Conservation (phyloP, 2,888 invertebrate genomes). For the Allygus modestus region DNA sequence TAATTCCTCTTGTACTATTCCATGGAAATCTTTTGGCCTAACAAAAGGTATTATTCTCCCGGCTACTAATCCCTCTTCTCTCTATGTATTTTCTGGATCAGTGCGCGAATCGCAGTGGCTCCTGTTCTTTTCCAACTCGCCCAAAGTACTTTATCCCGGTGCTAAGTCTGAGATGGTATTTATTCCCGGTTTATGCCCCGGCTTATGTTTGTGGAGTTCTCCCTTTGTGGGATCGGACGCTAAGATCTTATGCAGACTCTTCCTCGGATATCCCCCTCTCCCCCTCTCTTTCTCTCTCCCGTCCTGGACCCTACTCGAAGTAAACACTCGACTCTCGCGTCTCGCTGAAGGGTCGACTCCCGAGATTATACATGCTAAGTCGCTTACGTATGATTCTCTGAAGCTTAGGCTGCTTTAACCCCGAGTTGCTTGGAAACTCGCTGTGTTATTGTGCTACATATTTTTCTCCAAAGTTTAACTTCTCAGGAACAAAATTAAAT, state of each 20-base stretch:
- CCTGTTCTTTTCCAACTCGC: slow-evolving; percentile 64
- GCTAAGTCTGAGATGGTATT: slow-evolving; percentile 64
- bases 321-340: slow-evolving; percentile 38
- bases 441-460: no score
- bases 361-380: slow-evolving; percentile 19
- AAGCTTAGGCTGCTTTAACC: not conserved
- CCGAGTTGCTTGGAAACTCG: not conserved
- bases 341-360: not conserved
- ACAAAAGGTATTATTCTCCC: slow-evolving; percentile 69
- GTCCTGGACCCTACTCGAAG: slow-evolving; percentile 18
- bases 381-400: slow-evolving; percentile 19
- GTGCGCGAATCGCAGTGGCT: slow-evolving; percentile 60
- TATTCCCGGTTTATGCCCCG: slow-evolving; percentile 60
- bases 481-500: no score
- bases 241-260: slow-evolving; percentile 50
- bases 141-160: slow-evolving; percentile 66
- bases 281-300: slow-evolving; percentile 19
- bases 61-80: slow-evolving; percentile 65
- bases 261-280: slow-evolving; percentile 1
- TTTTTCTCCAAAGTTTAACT: no score
- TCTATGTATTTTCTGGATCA: slow-evolving; percentile 70
- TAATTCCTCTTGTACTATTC: slow-evolving; percentile 67
- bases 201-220: slow-evolving; percentile 57
- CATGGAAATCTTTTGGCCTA: slow-evolving; percentile 67
- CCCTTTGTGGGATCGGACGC: slow-evolving; percentile 53